phyloP scores from a whole-genome alignment of 2,797 vertebrate genomes.

The Momotus momota region DNA sequence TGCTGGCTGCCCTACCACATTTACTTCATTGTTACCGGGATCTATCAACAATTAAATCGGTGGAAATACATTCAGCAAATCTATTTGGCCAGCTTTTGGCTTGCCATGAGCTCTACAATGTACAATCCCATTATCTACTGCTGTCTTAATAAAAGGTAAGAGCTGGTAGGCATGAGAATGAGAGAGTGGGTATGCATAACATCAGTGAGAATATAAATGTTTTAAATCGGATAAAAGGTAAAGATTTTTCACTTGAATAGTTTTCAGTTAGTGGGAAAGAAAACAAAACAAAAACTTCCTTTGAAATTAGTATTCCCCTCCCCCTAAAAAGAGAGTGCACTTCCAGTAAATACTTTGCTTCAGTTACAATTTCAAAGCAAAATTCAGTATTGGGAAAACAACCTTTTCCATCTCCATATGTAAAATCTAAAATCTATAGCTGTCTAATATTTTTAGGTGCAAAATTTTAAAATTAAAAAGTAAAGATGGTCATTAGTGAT shows the following conservation, averaged over 20 bases:
- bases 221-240: not conserved
- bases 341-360: not conserved
- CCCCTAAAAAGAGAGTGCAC: too few relatives aligned
- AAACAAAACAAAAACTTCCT: not conserved
- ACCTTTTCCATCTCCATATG: rapidly evolving
- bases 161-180: not conserved
- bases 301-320: not conserved
- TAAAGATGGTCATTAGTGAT: not conserved
- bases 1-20: slow-evolving; percentile 97
- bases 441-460: not conserved
- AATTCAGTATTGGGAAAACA: not conserved
- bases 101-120: slow-evolving; percentile 99
- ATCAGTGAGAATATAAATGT: not conserved
- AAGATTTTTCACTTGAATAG: not conserved
- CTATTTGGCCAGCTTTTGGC: slow-evolving; percentile 94
- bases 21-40: slow-evolving; percentile 92
- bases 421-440: not conserved
- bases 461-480: not conserved
- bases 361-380: not conserved
- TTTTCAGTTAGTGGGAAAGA: not conserved
- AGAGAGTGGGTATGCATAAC: not conserved
- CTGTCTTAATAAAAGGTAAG: slow-evolving; percentile 97
- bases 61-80: slow-evolving; percentile 98
- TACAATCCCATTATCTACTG: slow-evolving; percentile 99
- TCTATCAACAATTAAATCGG: slow-evolving; percentile 84